Evolutionary conservation across 2,113 vertebrate species (phyloP).

Genomic region (Laterallus jamaicensis): DNA sequence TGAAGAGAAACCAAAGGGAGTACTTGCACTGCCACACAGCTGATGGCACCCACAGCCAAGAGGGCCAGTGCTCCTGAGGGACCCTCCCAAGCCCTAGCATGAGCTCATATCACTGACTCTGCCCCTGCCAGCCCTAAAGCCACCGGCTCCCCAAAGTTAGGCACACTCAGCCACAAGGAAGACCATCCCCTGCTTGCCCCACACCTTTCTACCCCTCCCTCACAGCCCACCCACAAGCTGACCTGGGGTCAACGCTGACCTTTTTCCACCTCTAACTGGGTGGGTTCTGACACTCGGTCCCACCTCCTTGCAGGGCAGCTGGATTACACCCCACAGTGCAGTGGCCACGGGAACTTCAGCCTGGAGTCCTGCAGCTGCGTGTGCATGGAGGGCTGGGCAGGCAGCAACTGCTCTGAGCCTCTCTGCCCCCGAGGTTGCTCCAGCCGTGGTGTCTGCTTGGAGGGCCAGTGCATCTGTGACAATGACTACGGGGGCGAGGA

Average conservation of each 20-base stretch:
- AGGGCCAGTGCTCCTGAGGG: background rate
- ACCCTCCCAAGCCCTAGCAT: background rate
- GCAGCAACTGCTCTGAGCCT: constrained; percentile 94
- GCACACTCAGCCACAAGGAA: background rate
- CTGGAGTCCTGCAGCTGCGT: constrained; percentile 91
- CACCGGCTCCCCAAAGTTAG: background rate
- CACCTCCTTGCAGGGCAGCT: constrained; percentile 81
- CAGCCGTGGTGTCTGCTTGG: constrained; percentile 88
- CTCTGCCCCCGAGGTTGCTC: constrained; percentile 90
- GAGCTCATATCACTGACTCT: background rate
- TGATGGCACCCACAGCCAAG: background rate
- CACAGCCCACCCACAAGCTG: background rate
- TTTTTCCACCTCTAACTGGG: background rate
- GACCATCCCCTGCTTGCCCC: background rate
- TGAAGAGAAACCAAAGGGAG: background rate
- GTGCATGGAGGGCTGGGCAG: constrained; percentile 92
- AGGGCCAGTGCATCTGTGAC: constrained; percentile 94
- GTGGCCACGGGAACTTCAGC: constrained; percentile 94
- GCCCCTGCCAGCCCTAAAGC: background rate
- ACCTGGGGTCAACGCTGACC: accelerated
- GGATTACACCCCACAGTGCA: constrained; percentile 90
- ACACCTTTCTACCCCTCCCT: background rate
- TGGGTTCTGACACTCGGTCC: constrained; percentile 32
- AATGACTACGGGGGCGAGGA: constrained; percentile 90
- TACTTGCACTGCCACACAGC: background rate